phyloP scores from a whole-genome alignment of 1,140 invertebrate species.

The Mizuhopecten yessoensis region DNA sequence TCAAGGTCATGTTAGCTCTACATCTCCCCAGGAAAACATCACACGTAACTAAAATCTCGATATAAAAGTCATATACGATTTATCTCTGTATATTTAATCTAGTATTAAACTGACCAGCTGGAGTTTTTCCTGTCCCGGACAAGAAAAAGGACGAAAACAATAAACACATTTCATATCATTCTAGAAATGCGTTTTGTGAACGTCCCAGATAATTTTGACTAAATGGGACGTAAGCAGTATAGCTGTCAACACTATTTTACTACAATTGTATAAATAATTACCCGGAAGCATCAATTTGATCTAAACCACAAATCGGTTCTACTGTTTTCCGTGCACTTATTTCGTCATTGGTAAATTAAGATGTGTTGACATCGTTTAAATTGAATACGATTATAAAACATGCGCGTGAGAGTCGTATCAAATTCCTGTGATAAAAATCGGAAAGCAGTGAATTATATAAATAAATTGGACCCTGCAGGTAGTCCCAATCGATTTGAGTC shows the following conservation, averaged over 20 bases:
- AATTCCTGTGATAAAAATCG: background rate
- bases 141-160: too few relatives aligned
- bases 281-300: background rate
- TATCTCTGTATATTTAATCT: too few relatives aligned
- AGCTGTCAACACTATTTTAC: background rate
- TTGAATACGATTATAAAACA: background rate
- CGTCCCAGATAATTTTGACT: background rate
- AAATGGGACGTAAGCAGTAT: background rate
- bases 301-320: background rate
- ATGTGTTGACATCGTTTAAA: background rate
- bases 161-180: too few relatives aligned
- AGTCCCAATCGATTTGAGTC: background rate
- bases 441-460: conserved; percentile 28
- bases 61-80: too few relatives aligned
- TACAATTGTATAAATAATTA: conserved; percentile 6
- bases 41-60: too few relatives aligned
- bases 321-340: background rate
- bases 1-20: too few relatives aligned
- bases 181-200: too few relatives aligned
- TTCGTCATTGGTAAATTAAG: background rate
- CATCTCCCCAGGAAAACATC: too few relatives aligned
- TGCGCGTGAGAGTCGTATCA: background rate
- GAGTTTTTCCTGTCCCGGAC: too few relatives aligned
- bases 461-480: conserved; percentile 16
- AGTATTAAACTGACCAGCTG: too few relatives aligned